A percentile compares a stretch with the other conserved stretches of the same genome.
Evolutionary conservation across 2,888 invertebrate genomes (phyloP).

Genomic region (Scaptomyza parva): DNA sequence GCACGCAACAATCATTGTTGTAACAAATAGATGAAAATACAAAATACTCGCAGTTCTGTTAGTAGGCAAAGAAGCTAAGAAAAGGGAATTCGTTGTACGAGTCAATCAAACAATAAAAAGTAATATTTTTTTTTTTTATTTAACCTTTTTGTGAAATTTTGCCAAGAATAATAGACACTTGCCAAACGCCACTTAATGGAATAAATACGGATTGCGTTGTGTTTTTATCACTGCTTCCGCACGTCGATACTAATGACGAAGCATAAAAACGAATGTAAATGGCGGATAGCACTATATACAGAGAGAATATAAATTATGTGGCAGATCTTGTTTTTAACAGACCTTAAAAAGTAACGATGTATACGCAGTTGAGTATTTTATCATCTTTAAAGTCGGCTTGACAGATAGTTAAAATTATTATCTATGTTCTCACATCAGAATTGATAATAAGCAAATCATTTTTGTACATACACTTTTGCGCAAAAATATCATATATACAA

Average conservation of each 20-base stretch:
- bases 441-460: no score
- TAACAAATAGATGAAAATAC: background rate
- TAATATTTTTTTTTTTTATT: background rate
- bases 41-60: background rate
- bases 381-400: no score
- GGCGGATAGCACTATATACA: no score
- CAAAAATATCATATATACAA: no score
- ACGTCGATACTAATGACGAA: background rate
- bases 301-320: no score
- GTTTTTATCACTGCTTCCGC: background rate
- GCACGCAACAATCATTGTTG: conserved; percentile 37
- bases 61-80: background rate
- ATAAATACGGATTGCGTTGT: background rate
- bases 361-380: no score
- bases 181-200: background rate
- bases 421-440: no score
- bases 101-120: conserved; percentile 1
- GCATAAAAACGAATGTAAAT: background rate
- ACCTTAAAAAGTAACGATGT: no score
- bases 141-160: background rate
- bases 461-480: no score
- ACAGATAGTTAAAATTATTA: no score
- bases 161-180: background rate
- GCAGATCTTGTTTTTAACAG: no score
- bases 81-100: background rate